Evolutionary conservation across 1,140 invertebrate genomes (phyloP), one percentile per base, ranked within the genome.

Genomic region (Heliconius melpomene): DNA sequence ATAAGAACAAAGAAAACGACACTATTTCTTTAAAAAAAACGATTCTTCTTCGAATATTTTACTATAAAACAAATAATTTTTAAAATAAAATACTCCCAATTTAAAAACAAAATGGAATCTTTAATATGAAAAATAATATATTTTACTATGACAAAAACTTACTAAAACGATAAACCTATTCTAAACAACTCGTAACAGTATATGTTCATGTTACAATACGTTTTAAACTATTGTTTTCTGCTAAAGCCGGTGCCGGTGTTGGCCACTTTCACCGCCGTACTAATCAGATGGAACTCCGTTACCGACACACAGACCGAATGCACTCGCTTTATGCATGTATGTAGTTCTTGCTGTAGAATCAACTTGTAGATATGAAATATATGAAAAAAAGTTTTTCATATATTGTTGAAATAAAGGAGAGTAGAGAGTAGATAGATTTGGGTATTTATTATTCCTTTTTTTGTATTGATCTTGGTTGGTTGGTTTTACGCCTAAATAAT

Each of bases 251-350:
- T 70, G 79, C 70, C 52, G 50, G 79, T 60, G 78, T 36, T 80
- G 38, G 79, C 40, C 79, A 80, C 79, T 80, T 80, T 80, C 79
- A 80, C 79, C 79, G 79, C 23, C 74, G 71, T 38, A 57, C 79
- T 80, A 71, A 80, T 80, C 79, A 57, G 50, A 70, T 79, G 73
- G 79, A 75, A 71, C 40, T 40, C 79, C 79, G 75, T 80, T 80
- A 80, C 75, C 79, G 79, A 74, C 79, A 79, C 79, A 79, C 74
- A 66, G 79, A 79, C 79, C 79, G 79, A 79, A 73, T 80, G 79
- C 79, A 77, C 79, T 80, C 71, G 71, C 75, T 80, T 71, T 75
- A 74, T 79, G 72, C 13, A 66, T 66, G 57, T 57, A 57, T 57
- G 54, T 60, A 60, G 20, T 66, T 66, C 20, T 23, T 66, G 57